A percentile compares a stretch with the other conserved stretches of the same genome.
These are phyloP conservation scores for Antrozous pallidus DNA, from an alignment of 2,797 vertebrate species.

Conservation along the genomic window DNA sequence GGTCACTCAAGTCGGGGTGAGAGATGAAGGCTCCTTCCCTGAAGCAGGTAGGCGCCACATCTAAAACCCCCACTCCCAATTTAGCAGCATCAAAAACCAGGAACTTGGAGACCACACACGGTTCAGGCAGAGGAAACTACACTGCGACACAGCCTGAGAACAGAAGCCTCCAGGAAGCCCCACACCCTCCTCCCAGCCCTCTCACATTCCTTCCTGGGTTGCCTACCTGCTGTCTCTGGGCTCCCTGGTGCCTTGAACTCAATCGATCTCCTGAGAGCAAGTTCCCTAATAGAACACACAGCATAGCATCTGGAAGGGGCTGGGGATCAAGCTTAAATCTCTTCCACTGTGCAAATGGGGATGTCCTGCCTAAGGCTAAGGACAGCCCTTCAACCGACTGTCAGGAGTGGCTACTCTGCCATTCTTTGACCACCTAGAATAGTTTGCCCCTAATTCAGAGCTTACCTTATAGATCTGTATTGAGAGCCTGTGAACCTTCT, in stretches of 20 bases:
- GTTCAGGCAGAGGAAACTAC: neutral
- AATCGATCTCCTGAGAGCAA: conserved; percentile 22
- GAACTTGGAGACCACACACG: neutral
- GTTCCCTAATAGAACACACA: neutral
- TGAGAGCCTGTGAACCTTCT: neutral
- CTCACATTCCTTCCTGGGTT: neutral
- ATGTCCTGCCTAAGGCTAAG: conserved; percentile 50
- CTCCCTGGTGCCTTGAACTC: conserved; percentile 45
- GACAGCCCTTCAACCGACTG: neutral
- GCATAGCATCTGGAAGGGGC: conserved; percentile 50
- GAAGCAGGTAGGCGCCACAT: neutral
- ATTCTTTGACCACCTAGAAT: neutral
- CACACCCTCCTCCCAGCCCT: neutral
- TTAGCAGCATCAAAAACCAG: neutral
- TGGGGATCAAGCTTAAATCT: conserved; percentile 68
- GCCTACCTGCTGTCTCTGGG: conserved; percentile 31
- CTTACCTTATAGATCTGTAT: neutral
- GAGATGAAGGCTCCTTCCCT: neutral
- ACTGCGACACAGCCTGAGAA: neutral
- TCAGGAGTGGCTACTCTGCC: neutral
- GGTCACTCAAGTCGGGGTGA: neutral
- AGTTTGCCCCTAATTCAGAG: neutral
- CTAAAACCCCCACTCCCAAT: neutral
- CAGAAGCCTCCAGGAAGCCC: neutral
- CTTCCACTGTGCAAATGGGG: conserved; percentile 59